Evolutionary conservation across 2,797 vertebrate species (phyloP).

Genomic region (Ptychobarbus kaznakovi): DNA sequence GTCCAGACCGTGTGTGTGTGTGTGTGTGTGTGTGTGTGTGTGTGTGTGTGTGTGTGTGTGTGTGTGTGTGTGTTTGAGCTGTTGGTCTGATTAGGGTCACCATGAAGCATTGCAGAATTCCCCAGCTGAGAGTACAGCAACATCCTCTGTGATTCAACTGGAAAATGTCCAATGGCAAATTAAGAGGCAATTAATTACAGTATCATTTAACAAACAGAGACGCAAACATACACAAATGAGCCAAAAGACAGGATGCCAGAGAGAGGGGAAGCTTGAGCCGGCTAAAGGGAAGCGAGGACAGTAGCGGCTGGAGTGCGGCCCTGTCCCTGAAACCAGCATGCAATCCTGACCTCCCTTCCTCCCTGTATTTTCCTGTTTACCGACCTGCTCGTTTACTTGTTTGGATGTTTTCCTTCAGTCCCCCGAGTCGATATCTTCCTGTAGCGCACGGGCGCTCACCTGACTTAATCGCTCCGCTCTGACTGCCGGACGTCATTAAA

Average conservation of each 20-base stretch:
- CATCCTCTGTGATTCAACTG: slow-evolving; percentile 73
- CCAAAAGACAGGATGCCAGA: slow-evolving; percentile 71
- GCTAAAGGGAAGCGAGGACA: slow-evolving; percentile 75
- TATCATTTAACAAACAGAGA: slow-evolving; percentile 63
- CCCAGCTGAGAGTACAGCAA: slow-evolving; percentile 62
- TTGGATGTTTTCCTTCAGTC: slow-evolving; percentile 78
- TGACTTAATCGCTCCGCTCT: slow-evolving; percentile 67
- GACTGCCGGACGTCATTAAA: slow-evolving; percentile 75
- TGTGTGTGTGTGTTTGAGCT: slow-evolving; percentile 60
- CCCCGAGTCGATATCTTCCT: slow-evolving; percentile 76
- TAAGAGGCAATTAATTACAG: slow-evolving; percentile 70
- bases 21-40: too few species aligned
- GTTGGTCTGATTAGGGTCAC: slow-evolving; percentile 61
- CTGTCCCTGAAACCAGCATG: slow-evolving; percentile 70
- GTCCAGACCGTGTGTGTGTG: too few species aligned
- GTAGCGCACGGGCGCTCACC: slow-evolving; percentile 59
- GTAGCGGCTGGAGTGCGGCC: slow-evolving; percentile 70
- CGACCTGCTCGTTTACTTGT: slow-evolving; percentile 65
- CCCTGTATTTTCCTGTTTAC: slow-evolving; percentile 82
- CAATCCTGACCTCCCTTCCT: slow-evolving; percentile 76
- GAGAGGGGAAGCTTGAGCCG: slow-evolving; percentile 71
- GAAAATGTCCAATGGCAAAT: slow-evolving; percentile 72
- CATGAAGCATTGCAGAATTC: slow-evolving; percentile 68
- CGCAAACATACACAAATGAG: slow-evolving; percentile 53
- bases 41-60: slow-evolving; percentile 46